Conservation (phyloP, 2,888 invertebrate genomes). For the Meteorus colon region DNA sequence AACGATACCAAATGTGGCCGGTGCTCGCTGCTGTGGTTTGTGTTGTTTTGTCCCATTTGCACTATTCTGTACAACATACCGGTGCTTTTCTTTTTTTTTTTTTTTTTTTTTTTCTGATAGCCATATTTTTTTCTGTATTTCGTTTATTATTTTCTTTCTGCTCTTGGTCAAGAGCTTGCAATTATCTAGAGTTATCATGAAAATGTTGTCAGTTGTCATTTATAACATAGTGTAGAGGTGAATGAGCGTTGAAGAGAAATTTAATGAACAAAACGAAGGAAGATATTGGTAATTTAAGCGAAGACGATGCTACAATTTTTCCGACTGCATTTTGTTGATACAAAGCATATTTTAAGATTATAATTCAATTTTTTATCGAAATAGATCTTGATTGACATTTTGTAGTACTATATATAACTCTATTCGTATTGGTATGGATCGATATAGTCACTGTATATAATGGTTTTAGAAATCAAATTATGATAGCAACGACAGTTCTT, state of each 20-base stretch:
- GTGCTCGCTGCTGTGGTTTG: slow-evolving; percentile 15
- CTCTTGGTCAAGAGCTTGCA: not conserved
- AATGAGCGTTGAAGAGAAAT: not conserved
- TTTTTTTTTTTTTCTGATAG: not conserved
- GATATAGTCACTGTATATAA: not conserved
- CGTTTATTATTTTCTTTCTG: not conserved
- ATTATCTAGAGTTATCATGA: not conserved
- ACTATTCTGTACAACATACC: slow-evolving; percentile 10
- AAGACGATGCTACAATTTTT: not conserved
- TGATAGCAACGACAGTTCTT: not conserved
- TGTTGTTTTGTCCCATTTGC: slow-evolving; percentile 24
- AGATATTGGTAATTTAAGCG: not conserved
- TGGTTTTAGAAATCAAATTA: not conserved
- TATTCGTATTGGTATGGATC: not conserved
- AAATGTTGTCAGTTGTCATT: not conserved
- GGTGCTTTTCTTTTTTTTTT: not conserved
- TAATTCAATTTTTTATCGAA: not conserved
- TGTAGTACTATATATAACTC: not conserved
- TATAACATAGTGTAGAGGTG: not conserved
- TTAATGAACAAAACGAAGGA: not conserved
- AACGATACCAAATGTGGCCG: slow-evolving; percentile 28
- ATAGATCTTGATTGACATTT: not conserved
- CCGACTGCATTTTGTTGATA: not conserved
- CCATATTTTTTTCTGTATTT: not conserved
- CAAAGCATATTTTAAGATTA: not conserved